phyloP scores from a whole-genome alignment of 2,888 invertebrate species.

The Adela reaumurella region DNA sequence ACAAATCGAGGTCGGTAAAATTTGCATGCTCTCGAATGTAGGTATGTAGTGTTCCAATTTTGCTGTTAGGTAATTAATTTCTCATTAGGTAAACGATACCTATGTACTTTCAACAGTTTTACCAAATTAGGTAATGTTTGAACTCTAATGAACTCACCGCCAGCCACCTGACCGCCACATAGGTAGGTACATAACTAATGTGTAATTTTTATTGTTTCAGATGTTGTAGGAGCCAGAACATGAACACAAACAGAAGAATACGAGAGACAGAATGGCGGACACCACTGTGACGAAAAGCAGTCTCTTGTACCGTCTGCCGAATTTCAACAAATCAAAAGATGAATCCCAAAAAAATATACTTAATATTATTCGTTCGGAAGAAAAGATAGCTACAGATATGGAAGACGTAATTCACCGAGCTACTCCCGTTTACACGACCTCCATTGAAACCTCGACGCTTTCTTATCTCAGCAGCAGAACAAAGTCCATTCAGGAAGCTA shows the following conservation, averaged over 20 bases:
- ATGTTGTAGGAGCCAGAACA: conserved; percentile 34
- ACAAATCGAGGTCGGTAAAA: too few relatives aligned
- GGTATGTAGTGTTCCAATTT: too few relatives aligned
- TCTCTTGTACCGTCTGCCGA: not conserved
- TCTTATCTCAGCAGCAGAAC: conserved; percentile 23
- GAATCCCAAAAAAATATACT: conserved; percentile 16
- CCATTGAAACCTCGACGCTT: conserved; percentile 27
- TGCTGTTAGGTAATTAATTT: too few relatives aligned
- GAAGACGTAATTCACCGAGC: conserved; percentile 30
- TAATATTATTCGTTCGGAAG: conserved; percentile 37
- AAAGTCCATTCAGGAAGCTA: conserved; percentile 36
- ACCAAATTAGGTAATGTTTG: too few relatives aligned
- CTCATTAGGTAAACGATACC: too few relatives aligned
- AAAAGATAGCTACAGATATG: conserved; percentile 42
- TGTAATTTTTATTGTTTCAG: conserved; percentile 31
- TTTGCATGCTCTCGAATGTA: too few relatives aligned
- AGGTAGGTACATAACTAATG: not conserved
- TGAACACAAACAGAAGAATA: too few relatives aligned
- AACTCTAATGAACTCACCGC: too few relatives aligned
- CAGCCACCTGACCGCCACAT: too few relatives aligned
- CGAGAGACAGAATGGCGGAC: not conserved
- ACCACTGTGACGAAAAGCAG: not conserved
- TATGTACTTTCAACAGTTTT: too few relatives aligned
- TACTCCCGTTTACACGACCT: conserved; percentile 38
- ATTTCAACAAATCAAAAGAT: not conserved